A percentile compares a stretch with the other conserved stretches of the same genome.
Conservation (phyloP, 2,113 vertebrate genomes). For the Rynchops niger region DNA sequence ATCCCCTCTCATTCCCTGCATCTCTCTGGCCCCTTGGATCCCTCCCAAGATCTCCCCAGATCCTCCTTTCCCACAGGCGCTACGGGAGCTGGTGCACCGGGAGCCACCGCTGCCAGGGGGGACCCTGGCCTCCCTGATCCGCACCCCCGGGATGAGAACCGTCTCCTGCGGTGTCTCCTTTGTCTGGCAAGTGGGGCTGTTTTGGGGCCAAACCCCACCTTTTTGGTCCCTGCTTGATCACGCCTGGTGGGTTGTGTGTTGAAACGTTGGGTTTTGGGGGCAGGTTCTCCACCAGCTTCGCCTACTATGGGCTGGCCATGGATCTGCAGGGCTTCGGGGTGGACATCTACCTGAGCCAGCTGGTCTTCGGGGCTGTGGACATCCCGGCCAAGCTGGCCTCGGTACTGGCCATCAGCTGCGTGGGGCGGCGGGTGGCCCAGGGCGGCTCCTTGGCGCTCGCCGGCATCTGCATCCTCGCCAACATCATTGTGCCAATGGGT, state of each 20-base stretch:
- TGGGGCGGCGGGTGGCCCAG: slow-evolving; percentile 73
- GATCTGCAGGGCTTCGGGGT: slow-evolving; percentile 74
- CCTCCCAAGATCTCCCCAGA: background rate
- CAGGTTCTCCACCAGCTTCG: slow-evolving; percentile 80
- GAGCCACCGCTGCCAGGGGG: slow-evolving; percentile 73
- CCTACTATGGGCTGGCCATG: slow-evolving; percentile 80
- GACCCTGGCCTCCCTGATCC: slow-evolving; percentile 66
- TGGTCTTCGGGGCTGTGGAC: slow-evolving; percentile 77
- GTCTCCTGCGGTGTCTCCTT: slow-evolving; percentile 76
- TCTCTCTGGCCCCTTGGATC: background rate
- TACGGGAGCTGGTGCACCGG: slow-evolving; percentile 79
- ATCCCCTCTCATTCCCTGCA: too few relatives aligned
- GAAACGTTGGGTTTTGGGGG: background rate
- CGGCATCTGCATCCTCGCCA: slow-evolving; percentile 78
- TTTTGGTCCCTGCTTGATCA: too few relatives aligned
- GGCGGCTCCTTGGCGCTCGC: slow-evolving; percentile 69
- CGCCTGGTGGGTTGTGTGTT: fast-evolving
- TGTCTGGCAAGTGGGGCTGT: slow-evolving; percentile 74
- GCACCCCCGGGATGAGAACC: slow-evolving; percentile 70
- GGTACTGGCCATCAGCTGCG: slow-evolving; percentile 69
- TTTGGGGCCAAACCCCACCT: background rate
- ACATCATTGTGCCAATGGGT: slow-evolving; percentile 61
- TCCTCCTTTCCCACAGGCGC: slow-evolving; percentile 61
- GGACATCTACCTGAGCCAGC: slow-evolving; percentile 81
- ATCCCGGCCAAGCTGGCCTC: slow-evolving; percentile 75